Conservation (phyloP, 1,140 invertebrate species). For the Pseudomyrmex dendroicus region DNA sequence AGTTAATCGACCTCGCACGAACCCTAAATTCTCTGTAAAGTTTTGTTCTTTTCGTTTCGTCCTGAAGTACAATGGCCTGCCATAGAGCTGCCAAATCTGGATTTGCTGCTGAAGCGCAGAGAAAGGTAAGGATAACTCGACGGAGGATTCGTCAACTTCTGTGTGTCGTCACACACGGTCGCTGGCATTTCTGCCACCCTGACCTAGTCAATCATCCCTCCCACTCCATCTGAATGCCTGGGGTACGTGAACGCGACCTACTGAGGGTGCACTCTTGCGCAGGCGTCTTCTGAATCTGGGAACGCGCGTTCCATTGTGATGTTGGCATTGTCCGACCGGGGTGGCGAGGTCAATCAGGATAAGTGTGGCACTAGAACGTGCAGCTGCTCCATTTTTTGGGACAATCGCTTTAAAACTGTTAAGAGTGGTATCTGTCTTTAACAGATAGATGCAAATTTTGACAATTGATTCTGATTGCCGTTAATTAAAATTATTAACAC, state of each 20-base stretch:
- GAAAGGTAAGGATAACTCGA: constrained; percentile 89
- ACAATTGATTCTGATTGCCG: neutral
- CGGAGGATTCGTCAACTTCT: neutral
- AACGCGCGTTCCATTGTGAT: neutral
- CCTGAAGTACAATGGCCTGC: constrained; percentile 88
- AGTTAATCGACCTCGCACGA: neutral
- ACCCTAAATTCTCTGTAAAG: neutral
- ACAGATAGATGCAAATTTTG: neutral
- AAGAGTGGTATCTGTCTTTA: neutral
- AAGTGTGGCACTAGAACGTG: neutral
- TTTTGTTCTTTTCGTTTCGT: too few species aligned
- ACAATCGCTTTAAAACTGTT: neutral
- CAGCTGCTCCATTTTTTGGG: neutral
- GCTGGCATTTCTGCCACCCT: constrained; percentile 50
- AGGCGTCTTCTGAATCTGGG: constrained; percentile 24
- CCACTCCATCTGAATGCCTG: constrained; percentile 23
- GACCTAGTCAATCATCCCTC: constrained; percentile 62
- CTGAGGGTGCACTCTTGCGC: constrained; percentile 64
- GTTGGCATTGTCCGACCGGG: constrained; percentile 8
- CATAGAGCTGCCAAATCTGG: constrained; percentile 96
- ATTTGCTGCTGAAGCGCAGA: constrained; percentile 96
- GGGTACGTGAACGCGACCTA: constrained; percentile 65
- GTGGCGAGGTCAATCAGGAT: neutral
- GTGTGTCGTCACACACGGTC: neutral
- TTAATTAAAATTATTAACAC: neutral